These are phyloP conservation scores for Acanthosoma haemorrhoidale DNA, from an alignment of 2,888 invertebrate genomes.

Conservation along the genomic window DNA sequence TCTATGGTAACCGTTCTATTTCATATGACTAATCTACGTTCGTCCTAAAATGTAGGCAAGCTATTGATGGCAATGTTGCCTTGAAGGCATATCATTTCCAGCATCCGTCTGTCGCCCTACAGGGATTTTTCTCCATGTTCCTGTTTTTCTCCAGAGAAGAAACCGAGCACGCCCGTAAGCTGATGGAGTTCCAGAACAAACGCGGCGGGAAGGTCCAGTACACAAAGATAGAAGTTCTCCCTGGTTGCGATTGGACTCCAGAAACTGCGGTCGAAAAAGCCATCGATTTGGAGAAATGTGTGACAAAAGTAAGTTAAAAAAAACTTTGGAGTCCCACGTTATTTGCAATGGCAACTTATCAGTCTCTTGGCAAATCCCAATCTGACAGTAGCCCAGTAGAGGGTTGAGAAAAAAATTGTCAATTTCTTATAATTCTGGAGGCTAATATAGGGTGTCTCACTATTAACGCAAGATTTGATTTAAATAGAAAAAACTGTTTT, in stretches of 20 bases:
- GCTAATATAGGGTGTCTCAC: too few relatives aligned
- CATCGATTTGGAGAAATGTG: constrained; percentile 31
- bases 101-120: constrained; percentile 25
- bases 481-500: too few relatives aligned
- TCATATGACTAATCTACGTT: background rate
- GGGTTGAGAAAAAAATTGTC: too few relatives aligned
- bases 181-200: constrained; percentile 33
- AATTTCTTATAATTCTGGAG: too few relatives aligned
- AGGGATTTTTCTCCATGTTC: constrained; percentile 33
- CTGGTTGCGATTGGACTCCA: constrained; percentile 28
- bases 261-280: constrained; percentile 24
- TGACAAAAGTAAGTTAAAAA: constrained; percentile 30
- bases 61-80: background rate
- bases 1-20: constrained; percentile 28
- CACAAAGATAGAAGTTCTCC: background rate
- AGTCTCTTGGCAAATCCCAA: too few relatives aligned
- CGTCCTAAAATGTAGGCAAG: background rate
- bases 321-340: too few relatives aligned
- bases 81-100: constrained; percentile 32
- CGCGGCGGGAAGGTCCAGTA: constrained; percentile 32
- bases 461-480: too few relatives aligned
- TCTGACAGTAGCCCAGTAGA: too few relatives aligned
- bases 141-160: constrained; percentile 34
- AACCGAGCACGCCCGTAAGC: constrained; percentile 30
- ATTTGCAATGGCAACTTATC: too few relatives aligned